Conservation (phyloP, 2,888 invertebrate species). For the Melanostoma mellinum region DNA sequence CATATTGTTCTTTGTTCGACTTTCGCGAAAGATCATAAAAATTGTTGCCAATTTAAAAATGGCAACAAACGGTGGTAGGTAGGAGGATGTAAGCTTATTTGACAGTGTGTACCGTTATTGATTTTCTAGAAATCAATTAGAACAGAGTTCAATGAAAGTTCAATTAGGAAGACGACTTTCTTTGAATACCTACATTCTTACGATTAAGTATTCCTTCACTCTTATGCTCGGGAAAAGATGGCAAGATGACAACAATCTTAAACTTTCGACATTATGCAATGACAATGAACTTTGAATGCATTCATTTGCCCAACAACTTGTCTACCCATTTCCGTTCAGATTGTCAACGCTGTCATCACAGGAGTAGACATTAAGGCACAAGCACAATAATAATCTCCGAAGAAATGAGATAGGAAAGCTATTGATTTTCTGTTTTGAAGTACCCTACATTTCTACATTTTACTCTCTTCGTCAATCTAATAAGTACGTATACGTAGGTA, state of each 20-base stretch:
- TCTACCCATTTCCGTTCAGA: background rate
- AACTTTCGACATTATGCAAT: slow-evolving; percentile 33
- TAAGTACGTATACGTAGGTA: background rate
- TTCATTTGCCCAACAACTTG: slow-evolving; percentile 6
- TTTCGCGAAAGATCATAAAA: background rate
- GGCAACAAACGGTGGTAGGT: too few relatives aligned
- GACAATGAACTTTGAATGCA: slow-evolving; percentile 57
- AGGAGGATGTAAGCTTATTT: background rate
- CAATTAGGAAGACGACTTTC: too few relatives aligned
- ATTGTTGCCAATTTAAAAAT: too few relatives aligned
- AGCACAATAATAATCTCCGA: slow-evolving; percentile 2
- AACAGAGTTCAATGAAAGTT: too few relatives aligned
- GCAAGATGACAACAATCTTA: slow-evolving; percentile 10
- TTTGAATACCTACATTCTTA: too few relatives aligned
- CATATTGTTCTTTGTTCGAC: background rate
- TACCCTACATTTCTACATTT: too few relatives aligned
- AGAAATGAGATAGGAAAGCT: background rate
- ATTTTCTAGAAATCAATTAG: background rate
- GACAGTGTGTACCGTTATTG: background rate
- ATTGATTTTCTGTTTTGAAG: too few relatives aligned
- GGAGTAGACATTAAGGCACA: slow-evolving; percentile 10
- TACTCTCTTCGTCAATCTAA: too few relatives aligned
- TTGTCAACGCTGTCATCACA: slow-evolving; percentile 5
- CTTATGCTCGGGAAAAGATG: too few relatives aligned
- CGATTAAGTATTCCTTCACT: too few relatives aligned